Conservation (phyloP, 2,113 vertebrate genomes). For the Malurus melanocephalus region DNA sequence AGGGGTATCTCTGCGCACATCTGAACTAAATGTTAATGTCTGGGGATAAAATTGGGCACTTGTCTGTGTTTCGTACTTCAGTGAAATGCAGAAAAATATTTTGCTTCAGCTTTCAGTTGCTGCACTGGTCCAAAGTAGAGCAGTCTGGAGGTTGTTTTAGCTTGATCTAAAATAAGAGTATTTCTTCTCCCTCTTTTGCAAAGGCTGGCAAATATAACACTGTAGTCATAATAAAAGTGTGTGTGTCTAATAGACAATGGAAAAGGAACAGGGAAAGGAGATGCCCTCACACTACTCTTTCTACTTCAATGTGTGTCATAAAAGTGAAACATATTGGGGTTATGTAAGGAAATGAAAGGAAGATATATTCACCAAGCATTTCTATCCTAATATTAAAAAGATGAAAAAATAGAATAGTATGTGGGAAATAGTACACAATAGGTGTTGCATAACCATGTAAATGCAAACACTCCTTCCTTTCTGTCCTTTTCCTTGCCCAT, state of each 20-base stretch:
- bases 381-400: background rate
- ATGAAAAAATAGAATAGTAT: background rate
- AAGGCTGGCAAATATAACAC: background rate
- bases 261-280: background rate
- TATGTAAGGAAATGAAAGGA: background rate
- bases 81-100: accelerated
- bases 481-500: background rate
- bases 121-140: background rate
- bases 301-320: background rate
- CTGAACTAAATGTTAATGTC: background rate
- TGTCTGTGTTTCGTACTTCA: background rate
- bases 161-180: background rate
- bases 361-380: background rate
- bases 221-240: background rate
- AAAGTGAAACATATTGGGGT: background rate
- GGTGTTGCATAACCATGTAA: background rate
- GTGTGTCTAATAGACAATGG: no score
- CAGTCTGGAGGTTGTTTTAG: background rate
- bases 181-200: background rate
- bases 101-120: background rate
- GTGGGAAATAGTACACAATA: background rate
- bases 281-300: background rate
- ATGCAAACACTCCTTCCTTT: background rate
- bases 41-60: background rate
- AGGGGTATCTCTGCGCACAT: background rate